Conservation (phyloP, 2,888 invertebrate species). For the Dasysyrphus albostriatus region DNA sequence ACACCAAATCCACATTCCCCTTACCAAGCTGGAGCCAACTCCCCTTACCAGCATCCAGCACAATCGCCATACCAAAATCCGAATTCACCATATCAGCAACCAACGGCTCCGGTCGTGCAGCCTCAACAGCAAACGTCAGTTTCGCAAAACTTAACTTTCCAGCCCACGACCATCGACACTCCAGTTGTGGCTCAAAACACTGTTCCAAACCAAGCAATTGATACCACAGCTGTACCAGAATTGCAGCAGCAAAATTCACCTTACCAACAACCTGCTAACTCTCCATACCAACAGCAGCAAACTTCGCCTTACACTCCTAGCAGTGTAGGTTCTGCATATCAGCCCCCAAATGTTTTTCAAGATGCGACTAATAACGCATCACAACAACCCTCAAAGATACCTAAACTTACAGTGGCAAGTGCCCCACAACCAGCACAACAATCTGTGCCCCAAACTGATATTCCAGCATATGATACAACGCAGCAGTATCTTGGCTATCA, state of each 20-base stretch:
- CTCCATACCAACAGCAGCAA: constrained; percentile 83
- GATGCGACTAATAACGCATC: constrained; percentile 45
- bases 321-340: constrained; percentile 74
- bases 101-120: constrained; percentile 68
- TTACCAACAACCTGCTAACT: constrained; percentile 84
- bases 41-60: constrained; percentile 84
- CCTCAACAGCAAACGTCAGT: constrained; percentile 77
- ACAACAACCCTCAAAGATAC: constrained; percentile 75
- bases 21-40: constrained; percentile 85
- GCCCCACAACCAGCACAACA: constrained; percentile 66
- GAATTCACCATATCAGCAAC: constrained; percentile 82
- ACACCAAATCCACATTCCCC: constrained; percentile 85
- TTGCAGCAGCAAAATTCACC: constrained; percentile 84
- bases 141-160: constrained; percentile 81
- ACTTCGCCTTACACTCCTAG: constrained; percentile 77
- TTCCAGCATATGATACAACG: constrained; percentile 50
- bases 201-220: constrained; percentile 77
- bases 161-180: constrained; percentile 81
- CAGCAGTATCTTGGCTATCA: constrained; percentile 76
- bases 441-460: constrained; percentile 53
- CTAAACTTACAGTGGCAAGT: constrained; percentile 63
- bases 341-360: constrained; percentile 71
- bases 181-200: constrained; percentile 78
- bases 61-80: constrained; percentile 83
- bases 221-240: constrained; percentile 78